These are phyloP conservation scores for Kryptolebias marmoratus DNA, from an alignment of 2,113 vertebrate genomes.

Conservation along the genomic window DNA sequence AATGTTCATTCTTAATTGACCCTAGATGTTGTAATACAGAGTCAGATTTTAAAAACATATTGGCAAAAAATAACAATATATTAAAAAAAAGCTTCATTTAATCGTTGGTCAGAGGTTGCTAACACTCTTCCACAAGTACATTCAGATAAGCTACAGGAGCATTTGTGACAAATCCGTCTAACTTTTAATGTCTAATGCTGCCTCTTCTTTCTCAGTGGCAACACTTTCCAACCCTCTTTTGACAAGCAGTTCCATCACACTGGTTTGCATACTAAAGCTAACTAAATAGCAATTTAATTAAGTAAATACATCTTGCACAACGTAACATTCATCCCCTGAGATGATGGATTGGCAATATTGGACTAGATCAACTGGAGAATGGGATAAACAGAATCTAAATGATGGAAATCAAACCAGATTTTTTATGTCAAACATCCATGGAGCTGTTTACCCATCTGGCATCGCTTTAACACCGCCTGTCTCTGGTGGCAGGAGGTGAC, in stretches of 20 bases:
- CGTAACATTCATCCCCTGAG: not conserved
- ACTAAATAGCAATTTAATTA: conserved; percentile 38
- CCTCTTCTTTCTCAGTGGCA: conserved; percentile 10
- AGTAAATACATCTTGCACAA: conserved; percentile 19
- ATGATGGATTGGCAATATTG: conserved; percentile 13
- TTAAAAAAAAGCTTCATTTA: not conserved
- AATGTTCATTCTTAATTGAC: no score
- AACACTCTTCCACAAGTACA: no score
- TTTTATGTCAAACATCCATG: conserved; percentile 6
- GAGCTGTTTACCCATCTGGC: conserved; percentile 1
- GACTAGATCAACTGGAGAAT: conserved; percentile 1
- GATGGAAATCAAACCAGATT: conserved; percentile 14
- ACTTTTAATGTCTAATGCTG: not conserved
- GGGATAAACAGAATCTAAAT: conserved; percentile 22
- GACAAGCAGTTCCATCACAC: not conserved
- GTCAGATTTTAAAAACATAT: no score
- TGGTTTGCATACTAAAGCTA: conserved; percentile 15
- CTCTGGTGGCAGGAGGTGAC: conserved; percentile 8
- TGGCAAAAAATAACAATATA: not conserved
- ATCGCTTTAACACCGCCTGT: not conserved
- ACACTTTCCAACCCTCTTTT: not conserved
- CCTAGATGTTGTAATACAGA: no score
- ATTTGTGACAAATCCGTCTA: not conserved
- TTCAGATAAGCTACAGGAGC: not conserved
- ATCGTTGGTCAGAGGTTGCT: not conserved